phyloP scores from a whole-genome alignment of 2,888 invertebrate species.

The Drosophila mimica region DNA sequence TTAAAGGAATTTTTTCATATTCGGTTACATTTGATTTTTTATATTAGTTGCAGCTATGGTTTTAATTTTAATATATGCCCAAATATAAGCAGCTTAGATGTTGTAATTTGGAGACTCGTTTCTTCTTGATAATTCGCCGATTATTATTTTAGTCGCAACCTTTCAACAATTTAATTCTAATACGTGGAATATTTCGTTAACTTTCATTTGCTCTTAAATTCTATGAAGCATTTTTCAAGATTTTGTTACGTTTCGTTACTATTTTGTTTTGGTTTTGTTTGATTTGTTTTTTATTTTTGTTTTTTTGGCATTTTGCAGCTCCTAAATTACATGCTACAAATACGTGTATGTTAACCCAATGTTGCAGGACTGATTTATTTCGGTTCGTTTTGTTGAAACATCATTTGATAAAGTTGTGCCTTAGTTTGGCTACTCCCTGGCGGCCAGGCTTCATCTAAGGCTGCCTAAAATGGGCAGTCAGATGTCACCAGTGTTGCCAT shows the following conservation, averaged over 20 bases:
- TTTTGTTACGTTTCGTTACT: conserved; percentile 33
- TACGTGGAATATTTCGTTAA: conserved; percentile 76
- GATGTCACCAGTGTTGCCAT: conserved; percentile 73
- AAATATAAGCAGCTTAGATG: background rate
- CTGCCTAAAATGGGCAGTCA: conserved; percentile 84
- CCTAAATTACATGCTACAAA: conserved; percentile 67
- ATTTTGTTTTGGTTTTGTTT: conserved; percentile 31
- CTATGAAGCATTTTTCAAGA: conserved; percentile 66
- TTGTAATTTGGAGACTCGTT: background rate
- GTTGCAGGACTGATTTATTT: conserved; percentile 75
- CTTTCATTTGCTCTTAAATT: conserved; percentile 76
- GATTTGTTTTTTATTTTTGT: conserved; percentile 18
- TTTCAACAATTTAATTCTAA: conserved; percentile 51
- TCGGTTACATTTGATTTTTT: background rate
- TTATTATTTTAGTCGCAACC: conserved; percentile 8
- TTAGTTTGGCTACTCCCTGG: conserved; percentile 43
- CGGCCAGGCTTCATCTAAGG: conserved; percentile 82
- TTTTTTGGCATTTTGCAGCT: conserved; percentile 23
- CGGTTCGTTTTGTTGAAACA: conserved; percentile 44
- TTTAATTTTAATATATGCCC: background rate
- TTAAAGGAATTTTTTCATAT: background rate
- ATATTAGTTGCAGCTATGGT: background rate
- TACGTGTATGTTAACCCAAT: conserved; percentile 77
- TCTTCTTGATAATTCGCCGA: conserved; percentile 8
- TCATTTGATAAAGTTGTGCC: conserved; percentile 44